phyloP scores from a whole-genome alignment of 2,888 invertebrate genomes.

The Sarcophaga caerulescens region DNA sequence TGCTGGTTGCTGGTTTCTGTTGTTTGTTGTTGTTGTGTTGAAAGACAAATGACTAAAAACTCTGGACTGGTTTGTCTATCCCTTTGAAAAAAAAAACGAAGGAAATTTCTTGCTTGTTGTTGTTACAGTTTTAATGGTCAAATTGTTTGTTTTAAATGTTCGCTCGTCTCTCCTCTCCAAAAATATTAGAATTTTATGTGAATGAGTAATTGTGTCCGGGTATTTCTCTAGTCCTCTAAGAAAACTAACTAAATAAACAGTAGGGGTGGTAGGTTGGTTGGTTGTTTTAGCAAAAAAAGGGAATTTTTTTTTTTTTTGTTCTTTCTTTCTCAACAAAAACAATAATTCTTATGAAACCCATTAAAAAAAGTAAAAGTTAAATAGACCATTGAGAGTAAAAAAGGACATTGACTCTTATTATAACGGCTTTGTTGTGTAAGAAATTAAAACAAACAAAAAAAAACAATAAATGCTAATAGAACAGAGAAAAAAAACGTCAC shows the following conservation, averaged over 20 bases:
- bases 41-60: background rate
- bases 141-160: no score
- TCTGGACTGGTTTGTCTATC: no score
- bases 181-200: background rate
- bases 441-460: background rate
- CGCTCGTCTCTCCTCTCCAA: background rate
- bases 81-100: background rate
- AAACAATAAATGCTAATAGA: background rate
- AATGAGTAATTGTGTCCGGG: background rate
- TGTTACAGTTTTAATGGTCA: background rate
- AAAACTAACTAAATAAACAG: background rate
- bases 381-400: constrained; percentile 46
- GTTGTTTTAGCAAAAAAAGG: background rate
- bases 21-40: background rate
- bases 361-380: constrained; percentile 56
- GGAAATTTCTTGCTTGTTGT: background rate
- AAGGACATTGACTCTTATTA: constrained; percentile 60
- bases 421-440: background rate
- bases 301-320: background rate
- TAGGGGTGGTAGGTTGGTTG: background rate
- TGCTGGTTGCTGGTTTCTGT: background rate
- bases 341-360: background rate
- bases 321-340: no score
- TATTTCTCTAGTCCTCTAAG: no score
- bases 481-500: background rate